Evolutionary conservation across 1,140 invertebrate species (phyloP).

Genomic region (Acromyrmex charruanus): DNA sequence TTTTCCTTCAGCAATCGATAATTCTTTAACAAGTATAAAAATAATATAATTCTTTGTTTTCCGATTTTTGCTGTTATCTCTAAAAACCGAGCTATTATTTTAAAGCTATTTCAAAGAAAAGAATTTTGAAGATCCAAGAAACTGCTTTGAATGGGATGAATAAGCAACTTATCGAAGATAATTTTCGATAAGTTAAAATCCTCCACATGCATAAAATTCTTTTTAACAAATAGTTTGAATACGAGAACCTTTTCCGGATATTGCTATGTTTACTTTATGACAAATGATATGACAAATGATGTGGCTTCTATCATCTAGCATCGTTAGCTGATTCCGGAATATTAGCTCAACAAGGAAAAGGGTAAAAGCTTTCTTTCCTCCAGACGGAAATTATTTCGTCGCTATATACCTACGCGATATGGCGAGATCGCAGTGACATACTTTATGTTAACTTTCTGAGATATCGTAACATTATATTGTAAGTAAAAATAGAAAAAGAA

Average conservation of each 20-base stretch:
- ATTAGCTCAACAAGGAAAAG: slow-evolving; percentile 10
- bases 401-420: slow-evolving; percentile 5
- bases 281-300: slow-evolving; percentile 35
- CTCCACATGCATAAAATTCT: not conserved
- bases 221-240: slow-evolving; percentile 14
- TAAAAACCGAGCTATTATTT: not conserved
- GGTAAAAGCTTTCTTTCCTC: slow-evolving; percentile 30
- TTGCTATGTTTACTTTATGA: not conserved
- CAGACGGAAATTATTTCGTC: slow-evolving; percentile 40
- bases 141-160: not conserved
- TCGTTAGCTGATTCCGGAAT: slow-evolving; percentile 3
- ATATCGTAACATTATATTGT: not conserved
- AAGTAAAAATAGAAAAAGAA: too few relatives aligned
- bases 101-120: not conserved
- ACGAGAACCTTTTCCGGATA: slow-evolving; percentile 20
- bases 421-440: slow-evolving; percentile 22
- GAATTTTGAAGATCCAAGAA: not conserved
- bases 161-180: not conserved
- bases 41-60: slow-evolving; percentile 1
- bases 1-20: not conserved
- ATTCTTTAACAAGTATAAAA: not conserved
- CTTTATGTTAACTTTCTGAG: not conserved
- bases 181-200: not conserved
- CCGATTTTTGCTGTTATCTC: not conserved
- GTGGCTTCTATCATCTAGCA: slow-evolving; percentile 35